Evolutionary conservation across 2,113 vertebrate genomes (phyloP).

Genomic region (Accipiter cooperii): DNA sequence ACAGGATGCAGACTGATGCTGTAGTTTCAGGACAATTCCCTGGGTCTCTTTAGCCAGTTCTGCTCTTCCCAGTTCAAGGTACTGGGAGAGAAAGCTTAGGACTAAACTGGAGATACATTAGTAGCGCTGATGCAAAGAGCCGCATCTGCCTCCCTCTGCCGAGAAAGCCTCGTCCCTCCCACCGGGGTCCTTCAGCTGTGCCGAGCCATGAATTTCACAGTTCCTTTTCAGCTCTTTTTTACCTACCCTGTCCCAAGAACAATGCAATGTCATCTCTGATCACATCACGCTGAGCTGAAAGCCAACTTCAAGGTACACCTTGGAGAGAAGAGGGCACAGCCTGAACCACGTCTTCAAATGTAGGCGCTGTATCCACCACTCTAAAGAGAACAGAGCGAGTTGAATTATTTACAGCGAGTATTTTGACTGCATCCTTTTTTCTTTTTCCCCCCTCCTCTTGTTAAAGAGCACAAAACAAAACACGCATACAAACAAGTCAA

Average conservation of each 20-base stretch:
- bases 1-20: background rate
- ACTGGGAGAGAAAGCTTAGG: background rate
- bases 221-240: background rate
- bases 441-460: fast-evolving
- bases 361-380: fast-evolving
- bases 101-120: background rate
- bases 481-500: background rate
- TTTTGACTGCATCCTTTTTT: background rate
- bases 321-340: background rate
- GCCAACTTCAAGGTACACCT: background rate
- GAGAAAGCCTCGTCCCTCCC: background rate
- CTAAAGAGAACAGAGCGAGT: background rate
- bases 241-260: background rate
- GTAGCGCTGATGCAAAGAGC: background rate
- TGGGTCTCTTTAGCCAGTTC: background rate
- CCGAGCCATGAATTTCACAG: background rate
- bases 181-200: background rate
- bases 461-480: background rate
- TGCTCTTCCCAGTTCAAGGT: background rate
- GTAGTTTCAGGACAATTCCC: background rate
- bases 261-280: background rate
- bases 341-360: background rate
- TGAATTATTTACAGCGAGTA: background rate
- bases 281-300: background rate
- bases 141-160: background rate